Evolutionary conservation across 2,113 vertebrate species (phyloP).

Genomic region (Poecile atricapillus): DNA sequence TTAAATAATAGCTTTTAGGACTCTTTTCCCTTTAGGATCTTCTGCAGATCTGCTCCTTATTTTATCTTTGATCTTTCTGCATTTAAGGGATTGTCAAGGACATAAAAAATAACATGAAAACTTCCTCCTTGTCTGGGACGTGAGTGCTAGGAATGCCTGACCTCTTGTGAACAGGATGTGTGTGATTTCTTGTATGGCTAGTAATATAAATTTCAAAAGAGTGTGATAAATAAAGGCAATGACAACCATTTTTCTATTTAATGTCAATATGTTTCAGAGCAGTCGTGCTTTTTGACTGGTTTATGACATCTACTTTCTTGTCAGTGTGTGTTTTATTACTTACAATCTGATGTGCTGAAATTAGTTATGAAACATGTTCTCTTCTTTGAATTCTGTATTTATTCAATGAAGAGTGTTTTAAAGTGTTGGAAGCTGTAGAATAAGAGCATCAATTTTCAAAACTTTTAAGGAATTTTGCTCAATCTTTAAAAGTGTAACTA

Average conservation of each 20-base stretch:
- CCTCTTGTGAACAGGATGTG: not conserved
- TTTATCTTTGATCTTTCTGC: not conserved
- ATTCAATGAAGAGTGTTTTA: not conserved
- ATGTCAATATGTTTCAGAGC: not conserved
- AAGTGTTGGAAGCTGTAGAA: not conserved
- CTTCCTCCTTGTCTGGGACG: not conserved
- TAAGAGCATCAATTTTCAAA: not conserved
- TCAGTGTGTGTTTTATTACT: not conserved
- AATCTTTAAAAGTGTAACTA: not conserved
- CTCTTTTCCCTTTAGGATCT: not conserved
- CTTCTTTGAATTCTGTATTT: not conserved
- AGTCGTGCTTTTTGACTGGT: not conserved
- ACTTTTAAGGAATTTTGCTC: not conserved
- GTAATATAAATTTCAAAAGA: not conserved
- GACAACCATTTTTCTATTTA: not conserved
- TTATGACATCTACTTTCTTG: not conserved
- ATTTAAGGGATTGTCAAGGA: not conserved
- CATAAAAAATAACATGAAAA: not conserved
- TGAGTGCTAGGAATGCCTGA: not conserved
- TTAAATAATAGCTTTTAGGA: not conserved
- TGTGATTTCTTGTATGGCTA: not conserved
- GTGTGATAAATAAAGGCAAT: not conserved
- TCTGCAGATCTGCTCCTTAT: not conserved
- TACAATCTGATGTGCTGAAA: not conserved
- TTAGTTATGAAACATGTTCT: not conserved